Evolutionary conservation across 2,888 invertebrate species (phyloP).

Genomic region (Conops quadrifasciatus): DNA sequence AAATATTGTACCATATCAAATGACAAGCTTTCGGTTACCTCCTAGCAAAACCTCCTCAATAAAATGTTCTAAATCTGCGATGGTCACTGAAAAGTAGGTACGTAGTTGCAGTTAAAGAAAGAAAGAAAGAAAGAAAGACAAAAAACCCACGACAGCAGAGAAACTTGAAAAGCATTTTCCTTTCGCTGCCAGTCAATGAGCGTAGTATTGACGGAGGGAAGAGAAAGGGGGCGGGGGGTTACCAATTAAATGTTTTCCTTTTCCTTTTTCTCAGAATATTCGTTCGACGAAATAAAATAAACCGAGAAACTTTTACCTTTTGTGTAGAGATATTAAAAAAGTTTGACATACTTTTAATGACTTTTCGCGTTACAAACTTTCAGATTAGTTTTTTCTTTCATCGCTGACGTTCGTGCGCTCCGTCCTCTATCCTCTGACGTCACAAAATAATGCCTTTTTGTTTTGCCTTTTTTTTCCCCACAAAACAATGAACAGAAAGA

Average conservation of each 20-base stretch:
- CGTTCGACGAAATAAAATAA: conserved; percentile 1
- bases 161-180: too few relatives aligned
- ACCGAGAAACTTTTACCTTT: neutral
- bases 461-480: neutral
- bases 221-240: too few relatives aligned
- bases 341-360: conserved; percentile 24
- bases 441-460: neutral
- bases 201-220: too few relatives aligned
- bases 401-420: neutral
- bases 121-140: too few relatives aligned
- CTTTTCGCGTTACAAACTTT: neutral
- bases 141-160: too few relatives aligned
- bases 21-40: neutral
- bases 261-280: too few relatives aligned
- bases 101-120: too few relatives aligned
- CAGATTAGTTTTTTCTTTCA: neutral
- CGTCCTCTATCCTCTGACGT: neutral
- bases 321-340: neutral
- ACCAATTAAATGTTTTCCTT: too few relatives aligned
- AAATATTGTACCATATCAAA: neutral
- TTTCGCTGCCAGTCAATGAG: too few relatives aligned
- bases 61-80: too few relatives aligned
- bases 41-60: too few relatives aligned
- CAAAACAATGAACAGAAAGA: conserved; percentile 2
- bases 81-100: too few relatives aligned